These are phyloP conservation scores for Sialia sialis DNA, from an alignment of 2,113 vertebrate species.

Conservation along the genomic window DNA sequence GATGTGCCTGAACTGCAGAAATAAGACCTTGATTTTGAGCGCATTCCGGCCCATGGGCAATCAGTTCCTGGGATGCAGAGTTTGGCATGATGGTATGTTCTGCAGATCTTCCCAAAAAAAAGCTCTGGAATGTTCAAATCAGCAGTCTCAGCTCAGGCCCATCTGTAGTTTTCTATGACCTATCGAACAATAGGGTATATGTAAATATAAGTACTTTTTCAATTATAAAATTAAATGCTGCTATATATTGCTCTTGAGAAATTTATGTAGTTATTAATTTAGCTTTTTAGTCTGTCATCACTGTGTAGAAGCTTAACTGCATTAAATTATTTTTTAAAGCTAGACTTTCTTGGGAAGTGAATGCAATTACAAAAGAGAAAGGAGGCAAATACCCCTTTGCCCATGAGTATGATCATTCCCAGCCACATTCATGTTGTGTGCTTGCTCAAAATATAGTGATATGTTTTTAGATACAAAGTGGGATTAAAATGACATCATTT, in stretches of 20 bases:
- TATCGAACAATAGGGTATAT: not conserved
- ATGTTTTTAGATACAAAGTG: slow-evolving; percentile 4
- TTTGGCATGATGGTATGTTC: not conserved
- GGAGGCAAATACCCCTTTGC: not conserved
- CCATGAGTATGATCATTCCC: not conserved
- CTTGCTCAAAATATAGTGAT: not conserved
- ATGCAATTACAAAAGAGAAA: slow-evolving; percentile 5
- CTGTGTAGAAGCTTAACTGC: slow-evolving; percentile 3
- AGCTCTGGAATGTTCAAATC: not conserved
- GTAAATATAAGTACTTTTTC: slow-evolving; percentile 39
- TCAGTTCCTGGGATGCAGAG: not conserved
- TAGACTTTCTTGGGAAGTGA: not conserved
- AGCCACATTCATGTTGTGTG: not conserved
- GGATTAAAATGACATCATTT: slow-evolving; percentile 11
- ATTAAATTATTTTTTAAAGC: slow-evolving; percentile 24
- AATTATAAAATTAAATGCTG: slow-evolving; percentile 47
- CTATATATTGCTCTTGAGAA: slow-evolving; percentile 36
- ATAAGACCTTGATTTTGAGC: not conserved
- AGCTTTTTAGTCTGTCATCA: not conserved
- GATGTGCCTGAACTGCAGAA: slow-evolving; percentile 42
- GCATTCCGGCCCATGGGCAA: not conserved
- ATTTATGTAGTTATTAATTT: not conserved
- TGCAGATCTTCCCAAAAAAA: not conserved
- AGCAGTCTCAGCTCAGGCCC: slow-evolving; percentile 19
- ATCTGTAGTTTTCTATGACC: slow-evolving; percentile 27